Evolutionary conservation across 2,797 vertebrate genomes (phyloP).

Genomic region (Sebastes itinus): DNA sequence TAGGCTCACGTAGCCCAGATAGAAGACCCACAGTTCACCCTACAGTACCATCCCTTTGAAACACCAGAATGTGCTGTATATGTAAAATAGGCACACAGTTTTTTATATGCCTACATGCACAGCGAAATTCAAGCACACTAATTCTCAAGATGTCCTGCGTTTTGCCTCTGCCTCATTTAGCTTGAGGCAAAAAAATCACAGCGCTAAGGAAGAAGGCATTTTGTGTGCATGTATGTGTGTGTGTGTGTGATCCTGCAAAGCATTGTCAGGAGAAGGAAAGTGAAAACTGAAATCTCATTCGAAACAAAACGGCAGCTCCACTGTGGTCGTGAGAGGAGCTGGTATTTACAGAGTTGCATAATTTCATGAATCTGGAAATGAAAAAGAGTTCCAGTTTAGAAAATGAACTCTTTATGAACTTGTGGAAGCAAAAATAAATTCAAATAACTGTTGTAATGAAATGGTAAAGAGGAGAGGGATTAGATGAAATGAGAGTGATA

Average conservation of each 20-base stretch:
- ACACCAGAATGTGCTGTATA: not conserved
- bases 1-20: not conserved
- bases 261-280: not conserved
- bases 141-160: not conserved
- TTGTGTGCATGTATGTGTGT: not conserved
- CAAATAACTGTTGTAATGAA: not conserved
- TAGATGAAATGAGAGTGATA: not conserved
- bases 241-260: not conserved
- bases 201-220: not conserved
- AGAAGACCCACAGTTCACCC: not conserved
- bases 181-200: conserved; percentile 7
- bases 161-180: conserved; percentile 10
- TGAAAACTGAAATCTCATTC: not conserved
- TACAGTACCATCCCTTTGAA: too few relatives aligned
- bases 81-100: not conserved
- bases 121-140: not conserved
- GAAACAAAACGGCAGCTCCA: not conserved
- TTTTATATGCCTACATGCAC: not conserved
- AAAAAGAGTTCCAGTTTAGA: not conserved
- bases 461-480: not conserved
- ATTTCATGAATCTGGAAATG: not conserved
- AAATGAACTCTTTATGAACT: not conserved
- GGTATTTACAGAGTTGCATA: not conserved
- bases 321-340: not conserved
- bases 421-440: not conserved